Evolutionary conservation across 2,113 vertebrate species (phyloP).

Genomic region (Malurus elegans): DNA sequence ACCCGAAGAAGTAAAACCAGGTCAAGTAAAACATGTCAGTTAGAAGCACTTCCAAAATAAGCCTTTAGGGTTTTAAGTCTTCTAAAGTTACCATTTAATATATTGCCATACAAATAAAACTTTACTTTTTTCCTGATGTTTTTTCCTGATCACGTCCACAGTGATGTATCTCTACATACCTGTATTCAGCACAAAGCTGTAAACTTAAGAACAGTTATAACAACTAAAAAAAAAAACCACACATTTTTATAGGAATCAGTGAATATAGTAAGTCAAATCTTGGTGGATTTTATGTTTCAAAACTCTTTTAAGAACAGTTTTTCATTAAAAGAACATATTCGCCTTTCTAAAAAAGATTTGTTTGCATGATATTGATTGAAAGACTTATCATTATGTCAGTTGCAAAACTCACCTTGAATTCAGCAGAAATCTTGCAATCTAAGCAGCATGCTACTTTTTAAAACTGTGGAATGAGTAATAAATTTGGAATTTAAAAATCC

Average conservation of each 20-base stretch:
- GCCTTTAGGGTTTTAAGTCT: background rate
- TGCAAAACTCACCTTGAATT: background rate
- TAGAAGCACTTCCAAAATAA: background rate
- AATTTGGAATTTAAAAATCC: background rate
- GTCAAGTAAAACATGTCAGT: background rate
- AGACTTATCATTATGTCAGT: background rate
- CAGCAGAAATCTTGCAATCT: background rate
- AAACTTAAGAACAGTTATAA: background rate
- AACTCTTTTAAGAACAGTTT: background rate
- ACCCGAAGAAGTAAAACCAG: background rate
- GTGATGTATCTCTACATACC: background rate
- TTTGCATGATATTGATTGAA: background rate
- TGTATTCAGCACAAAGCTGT: background rate
- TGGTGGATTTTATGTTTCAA: background rate
- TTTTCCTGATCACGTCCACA: background rate
- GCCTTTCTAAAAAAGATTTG: background rate
- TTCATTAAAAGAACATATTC: background rate
- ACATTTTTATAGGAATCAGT: background rate
- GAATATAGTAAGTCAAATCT: background rate
- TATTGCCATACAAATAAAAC: background rate
- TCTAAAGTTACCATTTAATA: background rate
- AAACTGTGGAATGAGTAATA: background rate
- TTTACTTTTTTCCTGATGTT: background rate
- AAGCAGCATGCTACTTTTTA: background rate
- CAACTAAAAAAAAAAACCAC: background rate